phyloP scores from a whole-genome alignment of 2,797 vertebrate genomes.

The Myotis daubentonii region DNA sequence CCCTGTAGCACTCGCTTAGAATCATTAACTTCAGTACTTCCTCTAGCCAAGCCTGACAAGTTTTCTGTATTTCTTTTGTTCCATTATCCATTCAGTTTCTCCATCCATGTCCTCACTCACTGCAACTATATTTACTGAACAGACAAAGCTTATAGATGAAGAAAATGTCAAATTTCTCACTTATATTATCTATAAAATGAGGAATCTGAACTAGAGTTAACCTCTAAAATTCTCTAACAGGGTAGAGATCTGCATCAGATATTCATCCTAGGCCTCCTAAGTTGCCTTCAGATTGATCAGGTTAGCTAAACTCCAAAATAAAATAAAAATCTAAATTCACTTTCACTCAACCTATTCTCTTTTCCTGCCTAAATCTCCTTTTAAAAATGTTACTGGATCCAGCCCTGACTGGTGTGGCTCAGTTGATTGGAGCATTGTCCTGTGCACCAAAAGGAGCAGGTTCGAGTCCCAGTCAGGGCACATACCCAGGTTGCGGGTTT shows the following conservation, averaged over 20 bases:
- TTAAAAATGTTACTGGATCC: background rate
- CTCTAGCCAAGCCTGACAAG: background rate
- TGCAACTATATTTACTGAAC: background rate
- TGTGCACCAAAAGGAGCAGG: too few species aligned
- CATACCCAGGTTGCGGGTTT: too few species aligned
- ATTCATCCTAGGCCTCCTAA: background rate
- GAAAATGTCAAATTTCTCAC: background rate
- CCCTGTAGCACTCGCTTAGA: background rate
- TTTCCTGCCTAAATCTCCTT: background rate
- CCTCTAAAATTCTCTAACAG: background rate
- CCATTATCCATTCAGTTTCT: background rate
- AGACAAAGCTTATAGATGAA: background rate
- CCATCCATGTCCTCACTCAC: background rate
- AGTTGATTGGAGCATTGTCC: too few species aligned
- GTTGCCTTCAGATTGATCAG: background rate
- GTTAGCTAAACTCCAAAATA: background rate
- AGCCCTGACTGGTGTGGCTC: background rate
- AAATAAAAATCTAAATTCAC: background rate
- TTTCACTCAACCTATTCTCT: background rate
- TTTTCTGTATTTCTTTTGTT: slow-evolving; percentile 22
- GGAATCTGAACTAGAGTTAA: background rate
- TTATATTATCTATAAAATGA: background rate
- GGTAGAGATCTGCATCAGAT: background rate
- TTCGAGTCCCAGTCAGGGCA: too few species aligned
- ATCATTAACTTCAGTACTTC: background rate